Evolutionary conservation across 2,113 vertebrate genomes (phyloP).

Genomic region (Triplophysa rosa): DNA sequence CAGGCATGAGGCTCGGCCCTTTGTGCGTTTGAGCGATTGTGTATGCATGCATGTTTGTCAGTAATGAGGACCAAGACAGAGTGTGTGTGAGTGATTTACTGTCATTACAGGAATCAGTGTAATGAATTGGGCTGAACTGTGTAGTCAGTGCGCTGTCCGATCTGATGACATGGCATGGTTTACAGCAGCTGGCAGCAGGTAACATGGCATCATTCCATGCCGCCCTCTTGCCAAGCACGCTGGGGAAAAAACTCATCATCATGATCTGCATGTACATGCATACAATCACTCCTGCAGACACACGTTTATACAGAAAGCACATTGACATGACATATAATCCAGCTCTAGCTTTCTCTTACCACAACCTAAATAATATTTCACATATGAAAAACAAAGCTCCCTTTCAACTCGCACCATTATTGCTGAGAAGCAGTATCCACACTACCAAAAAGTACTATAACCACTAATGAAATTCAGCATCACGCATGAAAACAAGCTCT

Average conservation of each 20-base stretch:
- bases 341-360: neutral
- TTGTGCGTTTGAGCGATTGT: slow-evolving; percentile 21
- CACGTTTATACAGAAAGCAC: slow-evolving; percentile 48
- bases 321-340: slow-evolving; percentile 1
- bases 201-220: slow-evolving; percentile 59
- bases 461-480: slow-evolving; percentile 74
- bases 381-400: neutral
- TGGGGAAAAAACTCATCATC: slow-evolving; percentile 12
- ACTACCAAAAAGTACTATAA: slow-evolving; percentile 20
- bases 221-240: slow-evolving; percentile 13
- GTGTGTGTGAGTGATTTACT: slow-evolving; percentile 60
- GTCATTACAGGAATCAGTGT: slow-evolving; percentile 61
- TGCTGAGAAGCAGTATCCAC: slow-evolving; percentile 5
- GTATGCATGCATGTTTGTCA: neutral
- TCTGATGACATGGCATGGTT: slow-evolving; percentile 56
- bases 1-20: slow-evolving; percentile 59
- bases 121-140: slow-evolving; percentile 58
- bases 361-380: slow-evolving; percentile 13
- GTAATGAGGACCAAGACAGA: neutral
- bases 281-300: slow-evolving; percentile 3
- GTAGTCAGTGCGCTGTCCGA: slow-evolving; percentile 15
- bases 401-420: neutral
- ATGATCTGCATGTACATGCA: neutral
- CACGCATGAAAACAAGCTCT: slow-evolving; percentile 68
- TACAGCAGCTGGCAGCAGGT: slow-evolving; percentile 61